Conservation (phyloP, 2,797 vertebrate genomes). For the Anabacerthia variegaticeps region DNA sequence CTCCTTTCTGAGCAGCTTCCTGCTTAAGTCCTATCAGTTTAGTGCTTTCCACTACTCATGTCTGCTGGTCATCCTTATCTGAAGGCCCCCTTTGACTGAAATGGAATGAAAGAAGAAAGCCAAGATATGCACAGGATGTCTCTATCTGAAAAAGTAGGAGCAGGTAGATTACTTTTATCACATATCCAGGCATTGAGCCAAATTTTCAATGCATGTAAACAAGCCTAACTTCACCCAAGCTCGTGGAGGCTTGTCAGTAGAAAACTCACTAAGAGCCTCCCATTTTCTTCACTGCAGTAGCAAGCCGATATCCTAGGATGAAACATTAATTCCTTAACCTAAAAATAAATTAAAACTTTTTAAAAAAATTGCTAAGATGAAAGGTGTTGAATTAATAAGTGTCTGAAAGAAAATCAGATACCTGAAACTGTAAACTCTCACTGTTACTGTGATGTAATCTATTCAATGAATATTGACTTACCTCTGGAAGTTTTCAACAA, state of each 20-base stretch:
- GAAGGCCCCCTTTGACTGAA: background rate
- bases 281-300: background rate
- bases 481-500: background rate
- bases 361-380: background rate
- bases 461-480: background rate
- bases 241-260: background rate
- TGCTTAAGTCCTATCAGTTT: background rate
- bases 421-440: background rate
- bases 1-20: background rate
- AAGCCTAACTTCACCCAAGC: background rate
- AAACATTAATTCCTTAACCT: background rate
- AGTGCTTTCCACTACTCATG: background rate
- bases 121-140: slow-evolving; percentile 22
- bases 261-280: background rate
- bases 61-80: slow-evolving; percentile 8
- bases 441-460: background rate
- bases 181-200: background rate
- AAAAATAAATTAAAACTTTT: background rate
- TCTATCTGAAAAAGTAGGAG: slow-evolving; percentile 23
- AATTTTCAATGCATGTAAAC: background rate
- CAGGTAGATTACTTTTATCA: slow-evolving; percentile 40
- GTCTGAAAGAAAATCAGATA: background rate
- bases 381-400: background rate
- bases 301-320: background rate
- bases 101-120: slow-evolving; percentile 9